Conservation (phyloP, 2,797 vertebrate genomes). For the Sebastes glaucus region DNA sequence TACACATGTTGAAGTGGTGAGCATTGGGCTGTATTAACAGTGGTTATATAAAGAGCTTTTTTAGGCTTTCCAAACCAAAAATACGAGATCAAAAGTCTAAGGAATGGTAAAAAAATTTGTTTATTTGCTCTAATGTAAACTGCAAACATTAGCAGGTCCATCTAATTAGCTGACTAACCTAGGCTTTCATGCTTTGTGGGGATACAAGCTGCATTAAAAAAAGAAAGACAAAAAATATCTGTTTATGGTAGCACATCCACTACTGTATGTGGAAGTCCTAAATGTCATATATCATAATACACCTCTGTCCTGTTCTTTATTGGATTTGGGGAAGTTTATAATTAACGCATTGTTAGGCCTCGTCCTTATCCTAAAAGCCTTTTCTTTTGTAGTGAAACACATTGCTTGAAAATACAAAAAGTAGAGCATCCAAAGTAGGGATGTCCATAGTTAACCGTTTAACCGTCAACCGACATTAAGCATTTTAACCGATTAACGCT, state of each 20-base stretch:
- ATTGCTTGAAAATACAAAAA: neutral
- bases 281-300: neutral
- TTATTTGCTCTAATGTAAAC: neutral
- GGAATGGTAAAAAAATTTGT: neutral
- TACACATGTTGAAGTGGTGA: neutral
- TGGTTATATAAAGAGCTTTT: neutral
- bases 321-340: no score
- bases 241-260: neutral
- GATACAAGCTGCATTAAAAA: neutral
- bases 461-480: no score
- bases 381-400: neutral
- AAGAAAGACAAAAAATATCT: neutral
- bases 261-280: neutral
- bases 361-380: neutral
- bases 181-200: neutral
- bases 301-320: no score
- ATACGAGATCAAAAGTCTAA: neutral
- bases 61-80: neutral
- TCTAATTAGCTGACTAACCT: neutral
- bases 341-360: no score
- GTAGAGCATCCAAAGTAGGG: neutral
- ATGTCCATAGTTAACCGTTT: no score
- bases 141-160: neutral
- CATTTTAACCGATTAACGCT: no score
- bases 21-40: neutral